Evolutionary conservation across 2,113 vertebrate species (phyloP), one percentile per base, ranked within the genome.

Genomic region (Tursiops truncatus): DNA sequence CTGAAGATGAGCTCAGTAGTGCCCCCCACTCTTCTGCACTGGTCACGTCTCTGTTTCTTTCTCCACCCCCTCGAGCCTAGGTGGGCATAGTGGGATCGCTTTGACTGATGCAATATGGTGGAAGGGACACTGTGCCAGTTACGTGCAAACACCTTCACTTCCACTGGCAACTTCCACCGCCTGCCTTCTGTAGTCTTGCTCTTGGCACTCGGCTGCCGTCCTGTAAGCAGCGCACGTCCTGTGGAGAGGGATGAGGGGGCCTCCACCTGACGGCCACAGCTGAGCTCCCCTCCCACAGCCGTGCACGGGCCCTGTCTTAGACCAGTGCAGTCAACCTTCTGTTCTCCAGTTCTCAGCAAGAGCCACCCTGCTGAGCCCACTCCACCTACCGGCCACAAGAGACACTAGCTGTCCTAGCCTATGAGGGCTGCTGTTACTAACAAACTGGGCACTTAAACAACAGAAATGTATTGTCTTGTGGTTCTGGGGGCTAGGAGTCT

Each of bases 21-120:
- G 1, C 1, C 50, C 50, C 15, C n/a, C 6, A 0, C 25, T 62
- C 28, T 26, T n/a, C 71, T 12, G 38, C n/a, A 7, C 58, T 13
- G 60, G 13, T 33, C 70, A 0, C n/a, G 2, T 21, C 14, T 31
- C 68, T 26, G 70, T 18, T 63, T 38, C 33, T 28, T 25, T 38
- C n/a, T 62, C n/a, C 21, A 6, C 84, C 21, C 26, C 25, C 15
- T 47, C 4, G 10, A 76, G 31, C 44, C 17, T 18, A 20, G 70
- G 26, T 13, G 44, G 47, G n/a, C 58, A 17, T 5, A 23, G 80
- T 10, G 71, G 44, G n/a, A 26, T 56, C 15, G 38, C 68, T 63
- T 15, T 26, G 33, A 31, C 56, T 31, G 8, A 23, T 38, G 60
- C 33, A 6, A 17, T 23, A 15, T 3, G n/a, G 13, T 5, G 11